Conservation (phyloP, 2,888 invertebrate species). For the Pilophorus perplexus region DNA sequence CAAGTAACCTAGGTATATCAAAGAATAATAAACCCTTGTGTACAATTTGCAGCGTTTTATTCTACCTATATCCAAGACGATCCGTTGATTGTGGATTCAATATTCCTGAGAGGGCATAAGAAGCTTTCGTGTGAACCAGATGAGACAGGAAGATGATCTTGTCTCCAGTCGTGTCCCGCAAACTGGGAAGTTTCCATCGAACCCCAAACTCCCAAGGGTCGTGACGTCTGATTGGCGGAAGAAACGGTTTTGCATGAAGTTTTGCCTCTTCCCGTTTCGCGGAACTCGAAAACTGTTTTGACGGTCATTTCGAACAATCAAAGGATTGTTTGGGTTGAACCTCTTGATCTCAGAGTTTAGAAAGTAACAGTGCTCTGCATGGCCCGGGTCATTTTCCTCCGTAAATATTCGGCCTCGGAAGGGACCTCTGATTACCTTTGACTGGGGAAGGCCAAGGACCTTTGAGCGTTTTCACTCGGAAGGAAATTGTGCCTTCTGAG, state of each 20-base stretch:
- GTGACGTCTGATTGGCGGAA: conserved; percentile 3
- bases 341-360: conserved; percentile 7
- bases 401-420: conserved; percentile 9
- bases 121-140: too few species aligned
- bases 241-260: conserved; percentile 8
- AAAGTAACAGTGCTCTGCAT: conserved; percentile 13
- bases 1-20: too few species aligned
- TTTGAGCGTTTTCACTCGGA: background rate
- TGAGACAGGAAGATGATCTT: too few species aligned
- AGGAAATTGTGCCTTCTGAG: background rate
- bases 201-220: conserved; percentile 2
- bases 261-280: background rate
- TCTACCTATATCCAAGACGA: too few species aligned
- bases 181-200: conserved; percentile 3
- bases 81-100: too few species aligned
- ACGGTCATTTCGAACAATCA: conserved; percentile 13
- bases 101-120: too few species aligned
- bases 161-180: too few species aligned
- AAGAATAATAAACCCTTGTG: too few species aligned
- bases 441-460: conserved; percentile 15
- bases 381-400: background rate
- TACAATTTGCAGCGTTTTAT: too few species aligned
- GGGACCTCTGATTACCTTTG: conserved; percentile 15
- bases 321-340: conserved; percentile 8
- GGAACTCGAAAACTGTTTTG: too few species aligned